Evolutionary conservation across 2,797 vertebrate genomes (phyloP).

Genomic region (Simalia tracyae): DNA sequence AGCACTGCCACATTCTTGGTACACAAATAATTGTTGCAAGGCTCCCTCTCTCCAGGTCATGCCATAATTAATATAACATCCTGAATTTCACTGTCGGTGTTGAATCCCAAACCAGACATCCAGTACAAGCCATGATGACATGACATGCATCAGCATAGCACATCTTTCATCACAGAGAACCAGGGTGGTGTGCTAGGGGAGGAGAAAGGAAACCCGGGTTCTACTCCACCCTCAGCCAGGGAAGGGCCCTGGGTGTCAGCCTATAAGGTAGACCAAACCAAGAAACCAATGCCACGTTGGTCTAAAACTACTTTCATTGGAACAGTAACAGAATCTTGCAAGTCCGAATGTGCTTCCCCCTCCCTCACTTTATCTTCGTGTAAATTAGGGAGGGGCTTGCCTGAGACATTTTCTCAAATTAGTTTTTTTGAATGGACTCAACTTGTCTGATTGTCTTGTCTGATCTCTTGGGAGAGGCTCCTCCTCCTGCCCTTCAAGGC

Average conservation of each 20-base stretch:
- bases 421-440: neutral
- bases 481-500: neutral
- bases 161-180: neutral
- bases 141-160: neutral
- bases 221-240: neutral
- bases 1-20: neutral
- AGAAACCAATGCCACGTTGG: neutral
- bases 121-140: neutral
- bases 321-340: neutral
- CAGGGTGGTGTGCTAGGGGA: neutral
- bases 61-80: neutral
- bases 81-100: too few relatives aligned
- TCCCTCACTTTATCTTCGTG: neutral
- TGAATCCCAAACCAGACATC: neutral
- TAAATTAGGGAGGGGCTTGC: neutral
- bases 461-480: neutral
- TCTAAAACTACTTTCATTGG: neutral
- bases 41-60: neutral
- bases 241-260: neutral
- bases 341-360: neutral
- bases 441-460: neutral
- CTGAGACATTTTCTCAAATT: neutral
- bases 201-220: neutral
- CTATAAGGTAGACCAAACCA: neutral
- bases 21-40: neutral